These are phyloP conservation scores for Elephantulus edwardii DNA, from an alignment of 2,113 vertebrate species.

Conservation along the genomic window DNA sequence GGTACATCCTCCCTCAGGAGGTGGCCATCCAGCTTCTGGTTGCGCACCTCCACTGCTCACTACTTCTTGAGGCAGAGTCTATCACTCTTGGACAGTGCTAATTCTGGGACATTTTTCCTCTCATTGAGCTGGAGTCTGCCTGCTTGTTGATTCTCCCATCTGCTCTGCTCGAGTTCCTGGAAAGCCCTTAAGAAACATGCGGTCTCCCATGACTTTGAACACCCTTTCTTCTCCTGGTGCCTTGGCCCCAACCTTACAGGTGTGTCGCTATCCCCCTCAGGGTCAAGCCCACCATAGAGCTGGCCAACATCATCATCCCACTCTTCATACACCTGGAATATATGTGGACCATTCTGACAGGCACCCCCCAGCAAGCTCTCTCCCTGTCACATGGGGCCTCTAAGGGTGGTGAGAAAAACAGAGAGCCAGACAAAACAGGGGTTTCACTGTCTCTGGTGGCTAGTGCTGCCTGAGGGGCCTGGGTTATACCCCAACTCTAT, in stretches of 20 bases:
- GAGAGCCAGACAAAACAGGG: not conserved
- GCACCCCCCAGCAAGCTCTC: not conserved
- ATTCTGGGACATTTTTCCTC: not conserved
- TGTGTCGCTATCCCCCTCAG: not conserved
- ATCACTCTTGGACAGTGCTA: not conserved
- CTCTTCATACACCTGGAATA: fast-evolving
- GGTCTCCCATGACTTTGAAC: not conserved
- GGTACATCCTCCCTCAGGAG: not conserved
- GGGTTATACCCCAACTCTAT: not conserved
- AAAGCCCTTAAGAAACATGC: not conserved
- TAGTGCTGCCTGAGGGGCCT: not conserved
- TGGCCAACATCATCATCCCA: not conserved
- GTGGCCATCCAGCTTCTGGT: not conserved
- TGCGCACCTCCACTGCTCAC: not conserved
- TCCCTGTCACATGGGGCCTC: not conserved
- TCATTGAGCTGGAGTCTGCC: not conserved
- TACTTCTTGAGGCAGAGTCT: not conserved
- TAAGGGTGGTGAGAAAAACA: fast-evolving
- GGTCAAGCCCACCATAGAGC: not conserved
- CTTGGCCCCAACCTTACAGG: not conserved
- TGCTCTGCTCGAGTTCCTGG: not conserved
- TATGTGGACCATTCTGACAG: not conserved
- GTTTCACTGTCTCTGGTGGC: not conserved
- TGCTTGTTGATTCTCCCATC: not conserved
- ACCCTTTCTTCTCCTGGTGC: not conserved